Base-by-base conservation (phyloP, 2,888 invertebrate genomes). In the Amblyjoppa proteus region DNA sequence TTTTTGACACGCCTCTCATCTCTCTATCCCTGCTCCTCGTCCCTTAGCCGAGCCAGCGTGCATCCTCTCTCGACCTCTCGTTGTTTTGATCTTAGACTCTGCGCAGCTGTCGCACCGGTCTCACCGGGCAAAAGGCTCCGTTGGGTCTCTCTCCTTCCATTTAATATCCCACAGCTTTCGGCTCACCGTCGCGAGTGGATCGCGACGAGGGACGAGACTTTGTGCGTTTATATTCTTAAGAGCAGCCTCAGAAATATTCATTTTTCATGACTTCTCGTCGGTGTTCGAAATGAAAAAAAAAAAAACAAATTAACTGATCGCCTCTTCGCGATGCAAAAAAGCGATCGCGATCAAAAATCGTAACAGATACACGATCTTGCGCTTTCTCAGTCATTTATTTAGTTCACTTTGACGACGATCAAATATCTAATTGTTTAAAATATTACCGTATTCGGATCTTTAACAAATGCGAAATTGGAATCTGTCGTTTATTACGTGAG, bases 21-120 rank as follows among this genome's bases (percentile, higher is more conserved):
- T 69, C 56, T 58, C 20, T 31, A 49, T 49, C 13, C 68, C n/a
- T 53, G 53, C 58, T 51, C 1, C 16, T 45, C 34, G 13, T 73
- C 80, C 73, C 66, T 81, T 74, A 20, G 70, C 68, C 61, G 53
- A 70, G 34, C 70, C 64, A 56, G 28, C 66, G 45, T 68, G 34
- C 49, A 34, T 58, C 28, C 64, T 64, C 25, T 66, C 76, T 49
- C 45, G 45, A 49, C 45, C 45, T 49, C 16, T 13, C 73, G 74
- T 53, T 58, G 78, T 85, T 81, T 85, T 75, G 41, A 78, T 85
- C 74, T 85, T 74, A 3, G 34, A 13, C 70, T 34, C 56, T 34
- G 25, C 69, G 28, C 85, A 82, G 85, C 85, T 85, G 85, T 82
- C 82, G 79, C 75, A 61, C 79, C 20, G 66, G 45, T 70, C 70